These are phyloP conservation scores for Montipora cactus DNA, from an alignment of 64 coral and sea anemone genomes.

Conservation along the genomic window DNA sequence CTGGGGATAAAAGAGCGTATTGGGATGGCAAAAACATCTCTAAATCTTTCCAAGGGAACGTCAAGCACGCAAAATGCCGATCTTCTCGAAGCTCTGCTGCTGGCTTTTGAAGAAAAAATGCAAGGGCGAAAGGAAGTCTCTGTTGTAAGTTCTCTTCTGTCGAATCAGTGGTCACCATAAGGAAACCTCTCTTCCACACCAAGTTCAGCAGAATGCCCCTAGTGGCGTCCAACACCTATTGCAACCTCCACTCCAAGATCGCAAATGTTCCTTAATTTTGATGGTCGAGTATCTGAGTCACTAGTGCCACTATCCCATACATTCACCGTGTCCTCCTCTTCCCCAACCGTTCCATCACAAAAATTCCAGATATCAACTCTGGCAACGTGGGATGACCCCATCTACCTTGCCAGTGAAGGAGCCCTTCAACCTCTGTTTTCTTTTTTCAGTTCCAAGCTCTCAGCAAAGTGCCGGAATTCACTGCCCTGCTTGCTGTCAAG, in stretches of 20 bases:
- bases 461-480: neutral
- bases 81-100: neutral
- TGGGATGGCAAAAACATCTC: neutral
- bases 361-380: neutral
- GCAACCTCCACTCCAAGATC: neutral
- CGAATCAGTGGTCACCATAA: neutral
- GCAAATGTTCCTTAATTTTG: neutral
- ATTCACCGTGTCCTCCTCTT: neutral
- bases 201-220: neutral
- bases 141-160: neutral
- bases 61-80: neutral
- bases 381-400: neutral
- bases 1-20: neutral
- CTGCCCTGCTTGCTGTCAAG: neutral
- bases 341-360: neutral
- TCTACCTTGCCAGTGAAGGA: neutral
- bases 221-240: neutral
- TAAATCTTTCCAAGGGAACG: neutral
- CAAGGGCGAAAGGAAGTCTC: no score
- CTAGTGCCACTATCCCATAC: no score
- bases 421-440: neutral
- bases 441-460: neutral
- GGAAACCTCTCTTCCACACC: no score
- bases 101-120: no score
- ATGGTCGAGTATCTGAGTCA: neutral